A percentile compares a stretch with the other conserved stretches of the same genome.
Evolutionary conservation across 2,797 vertebrate species (phyloP).

Genomic region (Ctenosaura bakeri): DNA sequence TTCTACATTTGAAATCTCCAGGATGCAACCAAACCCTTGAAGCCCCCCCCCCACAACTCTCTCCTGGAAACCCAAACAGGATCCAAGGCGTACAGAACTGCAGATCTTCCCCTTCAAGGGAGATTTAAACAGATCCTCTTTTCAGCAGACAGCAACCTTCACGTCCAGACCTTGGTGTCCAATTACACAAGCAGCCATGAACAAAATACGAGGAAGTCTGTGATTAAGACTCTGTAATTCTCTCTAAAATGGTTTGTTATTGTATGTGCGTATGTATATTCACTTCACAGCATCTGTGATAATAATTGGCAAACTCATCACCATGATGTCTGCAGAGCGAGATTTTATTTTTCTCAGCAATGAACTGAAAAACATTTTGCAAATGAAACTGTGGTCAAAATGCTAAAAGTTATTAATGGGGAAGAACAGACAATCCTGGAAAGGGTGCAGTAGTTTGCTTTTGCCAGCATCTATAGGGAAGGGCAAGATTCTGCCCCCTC

Average conservation of each 20-base stretch:
- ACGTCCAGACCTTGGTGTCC: neutral
- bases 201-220: neutral
- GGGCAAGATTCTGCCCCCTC: no score
- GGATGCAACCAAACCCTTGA: neutral
- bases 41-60: no score
- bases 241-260: neutral
- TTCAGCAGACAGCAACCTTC: constrained; percentile 4
- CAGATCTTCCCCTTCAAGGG: neutral
- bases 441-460: no score
- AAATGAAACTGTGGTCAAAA: no score
- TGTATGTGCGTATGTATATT: neutral
- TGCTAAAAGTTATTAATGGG: no score
- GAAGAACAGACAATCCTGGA: no score
- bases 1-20: neutral
- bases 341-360: neutral
- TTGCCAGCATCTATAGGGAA: no score
- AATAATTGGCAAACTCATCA: neutral
- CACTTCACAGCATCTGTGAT: neutral
- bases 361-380: neutral
- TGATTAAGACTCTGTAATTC: rapidly evolving
- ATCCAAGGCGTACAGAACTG: no score
- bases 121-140: neutral
- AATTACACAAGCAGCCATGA: neutral
- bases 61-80: neutral
- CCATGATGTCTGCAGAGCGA: neutral